Evolutionary conservation across 2,888 invertebrate genomes (phyloP).

Genomic region (Sesamia inferens): DNA sequence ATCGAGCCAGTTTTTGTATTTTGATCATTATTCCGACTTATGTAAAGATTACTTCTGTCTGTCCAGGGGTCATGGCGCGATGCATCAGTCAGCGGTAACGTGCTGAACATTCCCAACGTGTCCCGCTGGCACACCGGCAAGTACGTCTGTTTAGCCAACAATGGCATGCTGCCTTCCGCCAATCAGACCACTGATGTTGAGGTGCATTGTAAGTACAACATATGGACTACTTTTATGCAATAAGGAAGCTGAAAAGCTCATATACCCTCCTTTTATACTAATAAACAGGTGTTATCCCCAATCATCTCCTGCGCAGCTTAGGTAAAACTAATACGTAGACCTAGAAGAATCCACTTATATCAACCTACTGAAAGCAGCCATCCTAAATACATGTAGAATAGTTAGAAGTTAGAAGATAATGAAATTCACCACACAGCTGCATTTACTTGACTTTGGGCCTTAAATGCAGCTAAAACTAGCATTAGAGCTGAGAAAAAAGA

Average conservation of each 20-base stretch:
- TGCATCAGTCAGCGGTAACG: constrained; percentile 93
- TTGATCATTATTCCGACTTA: not conserved
- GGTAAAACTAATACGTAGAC: no score
- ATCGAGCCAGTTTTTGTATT: not conserved
- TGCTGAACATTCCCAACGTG: constrained; percentile 93
- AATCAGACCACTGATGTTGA: constrained; percentile 95
- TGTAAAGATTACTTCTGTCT: not conserved
- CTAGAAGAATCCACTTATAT: no score
- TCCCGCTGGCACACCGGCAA: constrained; percentile 93
- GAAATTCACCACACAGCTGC: no score
- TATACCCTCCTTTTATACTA: not conserved
- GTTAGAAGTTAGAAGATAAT: no score
- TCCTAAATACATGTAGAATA: no score
- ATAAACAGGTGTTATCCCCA: no score
- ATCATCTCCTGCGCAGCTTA: no score
- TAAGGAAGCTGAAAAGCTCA: not conserved
- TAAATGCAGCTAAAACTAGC: no score
- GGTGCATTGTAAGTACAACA: constrained; percentile 94
- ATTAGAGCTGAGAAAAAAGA: no score
- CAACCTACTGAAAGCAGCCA: no score
- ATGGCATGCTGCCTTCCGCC: constrained; percentile 95
- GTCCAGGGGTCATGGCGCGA: constrained; percentile 89
- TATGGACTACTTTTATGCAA: not conserved
- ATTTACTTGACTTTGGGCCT: no score
- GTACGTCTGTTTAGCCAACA: constrained; percentile 94